Conservation (phyloP, 1,140 invertebrate genomes). For the Wiebesia pumilae region DNA sequence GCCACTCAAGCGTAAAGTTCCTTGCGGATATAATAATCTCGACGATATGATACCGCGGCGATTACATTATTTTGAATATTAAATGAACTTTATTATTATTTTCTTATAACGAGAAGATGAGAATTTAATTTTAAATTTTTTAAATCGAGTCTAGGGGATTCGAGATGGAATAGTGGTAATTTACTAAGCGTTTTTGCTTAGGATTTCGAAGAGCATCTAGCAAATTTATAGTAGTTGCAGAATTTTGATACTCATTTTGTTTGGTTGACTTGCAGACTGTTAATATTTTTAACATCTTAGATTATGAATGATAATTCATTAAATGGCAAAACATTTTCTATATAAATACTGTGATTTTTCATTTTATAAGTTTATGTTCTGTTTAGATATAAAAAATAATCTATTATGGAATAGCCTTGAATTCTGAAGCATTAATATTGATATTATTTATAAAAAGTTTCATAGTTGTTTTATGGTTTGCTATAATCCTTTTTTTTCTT, state of each 20-base stretch:
- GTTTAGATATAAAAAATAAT: no score
- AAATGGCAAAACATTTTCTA: not conserved
- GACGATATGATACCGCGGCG: not conserved
- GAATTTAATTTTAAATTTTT: not conserved
- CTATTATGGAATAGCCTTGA: not conserved
- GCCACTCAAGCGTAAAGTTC: not conserved
- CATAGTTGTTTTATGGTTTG: no score
- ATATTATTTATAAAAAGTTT: not conserved
- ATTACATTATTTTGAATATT: slow-evolving; percentile 6
- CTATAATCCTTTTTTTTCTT: no score
- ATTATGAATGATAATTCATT: not conserved
- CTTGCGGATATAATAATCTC: slow-evolving; percentile 21
- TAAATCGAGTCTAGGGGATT: not conserved
- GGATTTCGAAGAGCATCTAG: no score
- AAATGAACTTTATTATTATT: not conserved
- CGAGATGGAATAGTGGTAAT: not conserved
- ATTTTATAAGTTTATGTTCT: no score
- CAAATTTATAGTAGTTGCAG: no score
- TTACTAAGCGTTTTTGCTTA: not conserved
- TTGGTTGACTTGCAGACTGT: not conserved
- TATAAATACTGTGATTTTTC: not conserved
- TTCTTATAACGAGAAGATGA: not conserved
- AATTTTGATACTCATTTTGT: not conserved
- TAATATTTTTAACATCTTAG: not conserved
- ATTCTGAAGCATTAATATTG: not conserved